phyloP scores from a whole-genome alignment of 92 coral and sea anemone species.

The Heliopora coerulea region DNA sequence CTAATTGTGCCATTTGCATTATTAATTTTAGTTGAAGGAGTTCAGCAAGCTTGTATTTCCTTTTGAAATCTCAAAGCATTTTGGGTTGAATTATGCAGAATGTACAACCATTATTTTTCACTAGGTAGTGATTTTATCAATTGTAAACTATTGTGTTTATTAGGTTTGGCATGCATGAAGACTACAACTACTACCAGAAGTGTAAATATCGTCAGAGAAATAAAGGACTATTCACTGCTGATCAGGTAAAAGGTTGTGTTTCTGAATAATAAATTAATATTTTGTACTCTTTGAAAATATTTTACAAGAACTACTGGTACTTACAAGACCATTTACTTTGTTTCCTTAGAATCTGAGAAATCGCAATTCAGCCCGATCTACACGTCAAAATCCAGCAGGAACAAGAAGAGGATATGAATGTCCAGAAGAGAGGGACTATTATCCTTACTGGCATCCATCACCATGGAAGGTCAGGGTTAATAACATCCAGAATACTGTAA shows the following conservation, averaged over 20 bases:
- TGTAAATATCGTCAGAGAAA: constrained; percentile 86
- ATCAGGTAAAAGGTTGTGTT: too few relatives aligned
- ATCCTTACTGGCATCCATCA: constrained; percentile 96
- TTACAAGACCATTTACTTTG: too few relatives aligned
- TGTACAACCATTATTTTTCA: too few relatives aligned
- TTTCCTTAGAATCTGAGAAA: constrained; percentile 60
- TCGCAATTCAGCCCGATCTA: constrained; percentile 60
- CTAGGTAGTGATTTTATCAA: too few relatives aligned
- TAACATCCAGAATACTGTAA: too few relatives aligned
- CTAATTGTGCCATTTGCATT: too few relatives aligned
- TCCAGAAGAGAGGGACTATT: constrained; percentile 89
- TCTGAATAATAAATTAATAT: too few relatives aligned
- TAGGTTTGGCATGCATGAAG: constrained; percentile 98
- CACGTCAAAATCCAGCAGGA: constrained; percentile 93
- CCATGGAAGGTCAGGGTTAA: constrained; percentile 87
- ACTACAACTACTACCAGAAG: constrained; percentile 74
- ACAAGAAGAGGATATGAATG: constrained; percentile 90
- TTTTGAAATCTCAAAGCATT: background rate
- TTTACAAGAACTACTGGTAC: too few relatives aligned
- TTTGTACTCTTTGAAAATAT: too few relatives aligned
- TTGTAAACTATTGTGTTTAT: background rate
- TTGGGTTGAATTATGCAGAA: background rate
- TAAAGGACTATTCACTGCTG: constrained; percentile 88
- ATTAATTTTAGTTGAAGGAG: too few relatives aligned
- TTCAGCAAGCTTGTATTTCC: too few relatives aligned